phyloP scores from a whole-genome alignment of 2,888 invertebrate species.

The Augiades crinisus region DNA sequence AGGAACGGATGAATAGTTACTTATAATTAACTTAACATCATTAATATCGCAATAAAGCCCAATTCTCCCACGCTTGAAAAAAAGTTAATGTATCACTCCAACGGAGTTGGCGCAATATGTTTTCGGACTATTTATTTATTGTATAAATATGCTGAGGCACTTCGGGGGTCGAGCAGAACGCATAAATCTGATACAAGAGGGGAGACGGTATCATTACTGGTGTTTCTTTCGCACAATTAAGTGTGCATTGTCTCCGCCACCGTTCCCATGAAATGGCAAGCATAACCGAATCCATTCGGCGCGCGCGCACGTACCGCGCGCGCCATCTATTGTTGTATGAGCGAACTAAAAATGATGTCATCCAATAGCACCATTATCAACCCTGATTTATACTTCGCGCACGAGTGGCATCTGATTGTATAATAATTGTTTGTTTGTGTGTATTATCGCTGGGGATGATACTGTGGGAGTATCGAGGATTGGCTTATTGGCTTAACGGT shows the following conservation, averaged over 20 bases:
- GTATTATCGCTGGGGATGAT: conserved; percentile 47
- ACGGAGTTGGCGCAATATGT: conserved; percentile 65
- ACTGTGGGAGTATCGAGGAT: conserved; percentile 59
- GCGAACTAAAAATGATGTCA: conserved; percentile 60
- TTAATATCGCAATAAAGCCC: conserved; percentile 30
- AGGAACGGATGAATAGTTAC: too few species aligned
- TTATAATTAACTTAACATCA: conserved; percentile 19
- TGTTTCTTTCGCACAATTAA: conserved; percentile 76
- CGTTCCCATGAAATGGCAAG: conserved; percentile 75
- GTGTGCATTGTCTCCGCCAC: conserved; percentile 63
- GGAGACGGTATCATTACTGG: conserved; percentile 63
- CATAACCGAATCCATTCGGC: conserved; percentile 44
- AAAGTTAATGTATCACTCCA: conserved; percentile 57
- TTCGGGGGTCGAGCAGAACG: conserved; percentile 61
- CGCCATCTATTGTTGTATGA: conserved; percentile 58
- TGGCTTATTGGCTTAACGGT: conserved; percentile 56
- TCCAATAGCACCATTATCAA: conserved; percentile 58
- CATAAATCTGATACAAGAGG: conserved; percentile 62
- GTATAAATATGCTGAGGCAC: conserved; percentile 63
- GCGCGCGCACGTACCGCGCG: conserved; percentile 52
- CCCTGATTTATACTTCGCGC: conserved; percentile 67
- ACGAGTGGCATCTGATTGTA: conserved; percentile 68
- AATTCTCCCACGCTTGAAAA: conserved; percentile 61
- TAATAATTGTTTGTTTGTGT: conserved; percentile 76
- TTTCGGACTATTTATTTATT: conserved; percentile 68